Percentiles rank a stretch among this genome's conserved stretches.
phyloP scores from a whole-genome alignment of 2,113 vertebrate genomes.

The Agelaius tricolor region DNA sequence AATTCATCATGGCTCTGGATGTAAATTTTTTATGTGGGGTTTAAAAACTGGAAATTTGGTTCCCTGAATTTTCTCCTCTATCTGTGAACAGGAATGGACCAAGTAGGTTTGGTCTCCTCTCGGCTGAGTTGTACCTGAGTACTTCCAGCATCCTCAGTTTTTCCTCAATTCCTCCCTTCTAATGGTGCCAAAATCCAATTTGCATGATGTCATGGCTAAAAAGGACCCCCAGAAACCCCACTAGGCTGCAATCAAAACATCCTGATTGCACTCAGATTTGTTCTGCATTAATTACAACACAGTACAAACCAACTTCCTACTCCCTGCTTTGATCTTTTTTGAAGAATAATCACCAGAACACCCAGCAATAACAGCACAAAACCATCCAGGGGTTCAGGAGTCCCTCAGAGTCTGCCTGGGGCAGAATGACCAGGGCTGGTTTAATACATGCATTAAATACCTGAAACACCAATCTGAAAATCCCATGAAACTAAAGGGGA shows the following conservation, averaged over 20 bases:
- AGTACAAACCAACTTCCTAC: conserved; percentile 4
- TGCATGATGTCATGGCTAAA: neutral
- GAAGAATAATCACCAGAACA: neutral
- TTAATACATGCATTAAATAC: neutral
- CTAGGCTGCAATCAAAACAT: conserved; percentile 45
- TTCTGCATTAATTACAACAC: conserved; percentile 23
- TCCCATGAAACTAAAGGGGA: neutral
- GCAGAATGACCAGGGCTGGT: neutral
- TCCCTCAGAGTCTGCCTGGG: neutral
- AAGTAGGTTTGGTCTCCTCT: neutral
- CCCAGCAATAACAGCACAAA: neutral
- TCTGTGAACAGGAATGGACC: neutral
- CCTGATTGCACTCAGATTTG: conserved; percentile 46
- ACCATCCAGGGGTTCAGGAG: neutral
- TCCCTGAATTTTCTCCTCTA: neutral
- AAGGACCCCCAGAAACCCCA: conserved; percentile 20
- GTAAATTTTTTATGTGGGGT: neutral
- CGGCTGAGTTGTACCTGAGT: neutral
- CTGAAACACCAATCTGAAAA: neutral
- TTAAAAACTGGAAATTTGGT: neutral
- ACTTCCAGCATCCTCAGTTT: neutral
- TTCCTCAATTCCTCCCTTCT: neutral
- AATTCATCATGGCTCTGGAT: neutral
- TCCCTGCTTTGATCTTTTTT: neutral
- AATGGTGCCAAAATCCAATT: neutral